These are phyloP conservation scores for Neocrepidodera transversa DNA, from an alignment of 2,888 invertebrate species.

Conservation along the genomic window DNA sequence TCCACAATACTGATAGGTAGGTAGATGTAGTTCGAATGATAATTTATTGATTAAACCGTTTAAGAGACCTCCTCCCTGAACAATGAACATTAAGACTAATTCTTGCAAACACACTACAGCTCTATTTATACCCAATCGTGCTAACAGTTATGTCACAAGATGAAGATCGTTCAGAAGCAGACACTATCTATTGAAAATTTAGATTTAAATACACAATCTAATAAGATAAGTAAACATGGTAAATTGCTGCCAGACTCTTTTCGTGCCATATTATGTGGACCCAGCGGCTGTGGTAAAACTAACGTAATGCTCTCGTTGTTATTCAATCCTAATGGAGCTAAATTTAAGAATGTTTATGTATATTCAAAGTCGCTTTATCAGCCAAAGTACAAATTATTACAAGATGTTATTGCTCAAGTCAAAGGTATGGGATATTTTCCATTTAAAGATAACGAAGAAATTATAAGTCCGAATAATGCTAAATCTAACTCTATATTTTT, in stretches of 20 bases:
- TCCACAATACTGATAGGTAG: too few relatives aligned
- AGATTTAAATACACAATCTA: background rate
- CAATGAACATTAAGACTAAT: too few relatives aligned
- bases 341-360: constrained; percentile 31
- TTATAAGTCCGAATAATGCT: background rate
- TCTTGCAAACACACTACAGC: too few relatives aligned
- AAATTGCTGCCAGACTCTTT: constrained; percentile 27
- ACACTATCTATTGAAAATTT: background rate
- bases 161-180: background rate
- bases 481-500: background rate
- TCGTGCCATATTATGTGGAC: constrained; percentile 28
- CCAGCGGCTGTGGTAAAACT: constrained; percentile 30
- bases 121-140: too few relatives aligned
- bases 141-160: too few relatives aligned
- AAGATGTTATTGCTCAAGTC: constrained; percentile 15
- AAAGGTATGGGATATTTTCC: constrained; percentile 29
- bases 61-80: too few relatives aligned
- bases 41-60: too few relatives aligned
- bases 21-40: too few relatives aligned
- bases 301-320: constrained; percentile 29
- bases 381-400: constrained; percentile 23
- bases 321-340: constrained; percentile 24
- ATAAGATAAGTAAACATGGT: constrained; percentile 22
- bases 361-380: constrained; percentile 30
- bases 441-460: constrained; percentile 19